A percentile compares a stretch with the other conserved stretches of the same genome.
These are phyloP conservation scores for Periophthalmodon schlosseri DNA, from an alignment of 2,113 vertebrate species.

Conservation along the genomic window DNA sequence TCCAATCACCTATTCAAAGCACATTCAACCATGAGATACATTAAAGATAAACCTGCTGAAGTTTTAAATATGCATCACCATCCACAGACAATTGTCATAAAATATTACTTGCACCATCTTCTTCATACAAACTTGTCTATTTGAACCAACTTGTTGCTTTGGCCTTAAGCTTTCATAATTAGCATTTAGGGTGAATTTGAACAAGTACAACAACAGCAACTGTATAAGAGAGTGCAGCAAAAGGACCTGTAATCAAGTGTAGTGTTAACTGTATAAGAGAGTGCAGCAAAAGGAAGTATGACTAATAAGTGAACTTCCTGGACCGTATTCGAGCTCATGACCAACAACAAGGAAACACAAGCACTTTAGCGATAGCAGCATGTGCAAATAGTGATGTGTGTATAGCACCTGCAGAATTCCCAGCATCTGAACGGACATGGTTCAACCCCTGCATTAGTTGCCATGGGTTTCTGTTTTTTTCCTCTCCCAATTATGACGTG, in stretches of 20 bases:
- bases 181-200: not conserved
- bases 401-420: constrained; percentile 53
- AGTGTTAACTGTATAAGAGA: not conserved
- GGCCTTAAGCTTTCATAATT: not conserved
- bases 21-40: no score
- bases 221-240: not conserved
- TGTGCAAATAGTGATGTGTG: constrained; percentile 11
- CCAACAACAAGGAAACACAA: constrained; percentile 14
- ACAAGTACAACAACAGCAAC: not conserved
- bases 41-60: no score
- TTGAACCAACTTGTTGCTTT: no score
- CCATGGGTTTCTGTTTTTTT: constrained; percentile 70
- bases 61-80: no score
- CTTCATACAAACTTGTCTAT: no score
- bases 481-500: constrained; percentile 65
- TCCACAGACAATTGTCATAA: no score
- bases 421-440: constrained; percentile 52
- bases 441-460: constrained; percentile 74
- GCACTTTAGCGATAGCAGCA: not conserved
- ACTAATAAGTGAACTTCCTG: constrained; percentile 48
- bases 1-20: no score
- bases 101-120: no score
- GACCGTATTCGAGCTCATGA: constrained; percentile 14
- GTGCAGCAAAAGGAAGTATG: constrained; percentile 45
- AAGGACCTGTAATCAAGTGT: constrained; percentile 28